Percentiles rank a stretch among this genome's conserved stretches.
Evolutionary conservation across 1,140 invertebrate species (phyloP).

Genomic region (Homarus americanus): DNA sequence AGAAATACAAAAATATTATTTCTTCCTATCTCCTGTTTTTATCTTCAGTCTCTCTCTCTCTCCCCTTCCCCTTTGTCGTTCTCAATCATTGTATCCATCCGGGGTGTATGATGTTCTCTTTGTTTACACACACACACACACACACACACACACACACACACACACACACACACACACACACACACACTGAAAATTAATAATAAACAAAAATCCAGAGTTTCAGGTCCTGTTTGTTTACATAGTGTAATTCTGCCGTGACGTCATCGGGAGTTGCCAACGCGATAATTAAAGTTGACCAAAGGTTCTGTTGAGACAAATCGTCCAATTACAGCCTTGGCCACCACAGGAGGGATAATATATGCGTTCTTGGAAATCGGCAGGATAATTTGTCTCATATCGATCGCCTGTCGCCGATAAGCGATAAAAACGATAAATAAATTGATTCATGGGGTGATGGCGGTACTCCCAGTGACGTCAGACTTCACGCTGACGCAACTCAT

Average conservation of each 20-base stretch:
- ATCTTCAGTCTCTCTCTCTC: background rate
- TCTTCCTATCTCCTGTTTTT: background rate
- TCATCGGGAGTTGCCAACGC: background rate
- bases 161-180: too few species aligned
- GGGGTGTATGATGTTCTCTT: too few species aligned
- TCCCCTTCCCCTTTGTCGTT: background rate
- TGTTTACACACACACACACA: too few species aligned
- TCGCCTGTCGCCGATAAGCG: background rate
- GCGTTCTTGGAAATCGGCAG: background rate
- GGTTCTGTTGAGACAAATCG: constrained; percentile 6
- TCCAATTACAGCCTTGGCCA: background rate
- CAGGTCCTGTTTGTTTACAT: background rate
- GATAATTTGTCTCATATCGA: background rate
- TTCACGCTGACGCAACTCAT: background rate
- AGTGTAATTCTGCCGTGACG: background rate
- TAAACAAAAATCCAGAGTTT: too few species aligned
- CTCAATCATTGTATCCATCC: too few species aligned
- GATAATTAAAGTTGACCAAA: background rate
- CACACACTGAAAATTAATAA: too few species aligned
- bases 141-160: too few species aligned
- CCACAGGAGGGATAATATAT: background rate
- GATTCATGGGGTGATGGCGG: background rate
- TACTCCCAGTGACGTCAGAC: background rate
- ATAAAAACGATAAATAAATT: background rate
- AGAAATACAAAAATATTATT: too few species aligned